phyloP scores from a whole-genome alignment of 2,888 invertebrate species.

The Tribolium freemani region DNA sequence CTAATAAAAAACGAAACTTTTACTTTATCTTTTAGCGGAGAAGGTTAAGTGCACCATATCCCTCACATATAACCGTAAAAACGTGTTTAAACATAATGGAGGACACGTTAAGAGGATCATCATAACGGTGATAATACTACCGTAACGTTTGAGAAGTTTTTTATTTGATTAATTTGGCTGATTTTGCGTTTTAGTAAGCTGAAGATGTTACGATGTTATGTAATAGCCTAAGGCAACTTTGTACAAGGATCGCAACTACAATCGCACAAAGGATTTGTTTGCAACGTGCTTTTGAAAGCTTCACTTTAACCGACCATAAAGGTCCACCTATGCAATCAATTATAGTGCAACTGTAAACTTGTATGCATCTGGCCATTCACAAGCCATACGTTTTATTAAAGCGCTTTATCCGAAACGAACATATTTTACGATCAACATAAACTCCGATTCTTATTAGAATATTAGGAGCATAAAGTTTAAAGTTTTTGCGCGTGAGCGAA shows the following conservation, averaged over 20 bases:
- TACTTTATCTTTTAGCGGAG: not conserved
- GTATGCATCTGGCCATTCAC: not conserved
- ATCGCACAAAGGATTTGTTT: constrained; percentile 9
- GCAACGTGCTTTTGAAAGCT: constrained; percentile 15
- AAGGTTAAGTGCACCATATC: not conserved
- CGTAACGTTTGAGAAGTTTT: not conserved
- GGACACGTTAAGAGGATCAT: not conserved
- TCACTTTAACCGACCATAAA: constrained; percentile 1
- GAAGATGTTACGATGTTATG: not conserved
- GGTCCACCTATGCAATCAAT: constrained; percentile 14
- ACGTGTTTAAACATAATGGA: not conserved
- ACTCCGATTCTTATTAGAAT: not conserved
- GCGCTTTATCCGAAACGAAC: not conserved
- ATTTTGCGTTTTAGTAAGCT: no score
- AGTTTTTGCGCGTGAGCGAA: not conserved
- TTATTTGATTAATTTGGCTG: not conserved
- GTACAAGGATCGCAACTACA: not conserved
- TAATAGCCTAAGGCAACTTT: not conserved
- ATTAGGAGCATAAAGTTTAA: not conserved
- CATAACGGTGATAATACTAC: not conserved
- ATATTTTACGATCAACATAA: not conserved
- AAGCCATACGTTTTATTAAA: not conserved
- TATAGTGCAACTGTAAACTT: constrained; percentile 3
- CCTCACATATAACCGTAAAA: not conserved
- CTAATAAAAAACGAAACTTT: not conserved